A percentile compares a stretch with the other conserved stretches of the same genome.
Conservation (phyloP, 2,888 invertebrate species). For the Biston stratarius region DNA sequence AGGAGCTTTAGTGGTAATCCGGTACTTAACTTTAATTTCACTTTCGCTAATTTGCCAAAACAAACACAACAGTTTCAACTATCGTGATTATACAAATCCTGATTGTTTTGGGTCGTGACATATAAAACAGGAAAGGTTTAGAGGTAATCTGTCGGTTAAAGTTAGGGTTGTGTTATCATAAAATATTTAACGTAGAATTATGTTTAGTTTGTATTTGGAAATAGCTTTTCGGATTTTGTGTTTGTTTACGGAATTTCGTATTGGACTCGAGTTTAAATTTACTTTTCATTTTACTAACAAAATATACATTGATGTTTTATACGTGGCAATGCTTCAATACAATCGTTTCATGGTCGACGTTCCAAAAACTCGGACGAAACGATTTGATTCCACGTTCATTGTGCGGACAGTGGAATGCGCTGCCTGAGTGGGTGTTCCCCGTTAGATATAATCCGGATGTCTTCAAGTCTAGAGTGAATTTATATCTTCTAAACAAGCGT, state of each 20-base stretch:
- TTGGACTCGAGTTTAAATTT: background rate
- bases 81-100: conserved; percentile 23
- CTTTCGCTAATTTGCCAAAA: conserved; percentile 29
- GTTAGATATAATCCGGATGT: too few relatives aligned
- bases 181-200: conserved; percentile 21
- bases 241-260: background rate
- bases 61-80: conserved; percentile 24
- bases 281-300: background rate
- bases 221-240: conserved; percentile 9
- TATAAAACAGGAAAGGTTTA: conserved; percentile 27
- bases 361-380: too few relatives aligned
- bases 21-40: conserved; percentile 32
- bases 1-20: conserved; percentile 29
- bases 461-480: too few relatives aligned
- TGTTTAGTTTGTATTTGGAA: conserved; percentile 16
- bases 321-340: too few relatives aligned
- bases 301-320: background rate
- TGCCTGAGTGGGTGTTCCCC: too few relatives aligned
- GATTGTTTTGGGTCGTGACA: conserved; percentile 30
- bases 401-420: too few relatives aligned
- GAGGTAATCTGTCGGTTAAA: conserved; percentile 18
- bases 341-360: too few relatives aligned
- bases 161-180: conserved; percentile 21
- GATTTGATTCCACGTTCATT: too few relatives aligned
- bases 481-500: too few relatives aligned